Evolutionary conservation across 2,888 invertebrate species (phyloP), one percentile per base, ranked within the genome.

Genomic region (Stegophylla sp.): DNA sequence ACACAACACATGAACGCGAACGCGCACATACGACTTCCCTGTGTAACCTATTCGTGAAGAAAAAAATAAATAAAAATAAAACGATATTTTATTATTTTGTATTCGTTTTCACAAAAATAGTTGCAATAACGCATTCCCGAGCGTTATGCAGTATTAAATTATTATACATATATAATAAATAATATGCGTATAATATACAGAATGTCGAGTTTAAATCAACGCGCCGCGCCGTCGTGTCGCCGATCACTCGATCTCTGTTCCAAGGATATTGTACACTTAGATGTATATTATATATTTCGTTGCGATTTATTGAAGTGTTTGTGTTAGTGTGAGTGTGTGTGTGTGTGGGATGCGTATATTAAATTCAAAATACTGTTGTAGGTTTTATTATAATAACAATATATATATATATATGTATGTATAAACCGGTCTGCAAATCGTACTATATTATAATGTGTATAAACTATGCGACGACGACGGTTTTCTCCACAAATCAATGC

Each of bases 121-220:
- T 34, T 5, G 74, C 63, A 63, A 74, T 74, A 64, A 74, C 63
- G 63, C 34, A 74, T 63, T 74, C 48, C 17, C 63, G 28, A 45
- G 15, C 72, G 74, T 61, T 73, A 45, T 26, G 34, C 61, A 13
- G 28, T 17, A 59, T 43, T 61, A 28, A 23, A 56, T 61, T 53
- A 53, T 20, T 15, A 59, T 28, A 56, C 12, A 23, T 56, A 34
- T 63, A n/a, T 63, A 63, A n/a, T 12, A 28, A 3, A 17, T 61
- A 26, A 45, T 43, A 15, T 23, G 13, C 13, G 15, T 67, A 48
- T 67, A 17, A 34, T 48, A 45, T 43, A 3, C 56, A 10, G 28
- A 73, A 61, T 34, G 28, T 71, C 41, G 72, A 41, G 74, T 48
- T 74, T 51, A 64, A 64, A 75, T 75, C 74, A 75, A 51, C 51